These are phyloP conservation scores for Ceriagrion tenellum DNA, from an alignment of 2,888 invertebrate species.

Conservation along the genomic window DNA sequence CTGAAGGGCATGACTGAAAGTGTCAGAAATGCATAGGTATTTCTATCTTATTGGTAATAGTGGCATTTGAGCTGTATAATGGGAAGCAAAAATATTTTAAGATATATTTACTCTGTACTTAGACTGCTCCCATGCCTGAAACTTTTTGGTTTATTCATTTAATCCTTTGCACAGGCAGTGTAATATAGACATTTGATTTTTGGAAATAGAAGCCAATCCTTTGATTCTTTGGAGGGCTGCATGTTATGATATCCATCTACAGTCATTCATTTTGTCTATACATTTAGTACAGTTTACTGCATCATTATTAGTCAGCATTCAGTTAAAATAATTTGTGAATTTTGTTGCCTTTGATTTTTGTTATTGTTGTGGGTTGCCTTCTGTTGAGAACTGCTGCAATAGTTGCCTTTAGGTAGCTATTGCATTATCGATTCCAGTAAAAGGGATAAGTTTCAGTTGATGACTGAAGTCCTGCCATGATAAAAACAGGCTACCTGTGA, in stretches of 20 bases:
- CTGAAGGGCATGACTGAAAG: not conserved
- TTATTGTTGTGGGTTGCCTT: no score
- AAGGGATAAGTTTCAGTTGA: no score
- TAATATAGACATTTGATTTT: not conserved
- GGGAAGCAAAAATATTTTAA: not conserved
- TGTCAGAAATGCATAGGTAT: not conserved
- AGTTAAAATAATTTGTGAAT: no score
- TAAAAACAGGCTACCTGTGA: no score
- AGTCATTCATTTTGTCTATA: no score
- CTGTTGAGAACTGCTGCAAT: no score
- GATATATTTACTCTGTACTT: not conserved
- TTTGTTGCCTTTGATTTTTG: no score
- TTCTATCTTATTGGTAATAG: not conserved
- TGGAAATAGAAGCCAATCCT: not conserved
- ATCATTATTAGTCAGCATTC: no score
- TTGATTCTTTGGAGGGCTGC: not conserved
- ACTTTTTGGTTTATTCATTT: not conserved
- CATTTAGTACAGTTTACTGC: no score
- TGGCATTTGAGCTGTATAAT: not conserved
- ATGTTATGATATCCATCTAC: not conserved
- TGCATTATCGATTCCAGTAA: no score
- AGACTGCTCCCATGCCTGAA: not conserved
- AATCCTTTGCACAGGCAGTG: not conserved
- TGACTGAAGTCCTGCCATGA: no score
- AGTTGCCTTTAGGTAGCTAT: no score